Conservation (phyloP, 1,140 invertebrate genomes). For the Micrasema minimum region DNA sequence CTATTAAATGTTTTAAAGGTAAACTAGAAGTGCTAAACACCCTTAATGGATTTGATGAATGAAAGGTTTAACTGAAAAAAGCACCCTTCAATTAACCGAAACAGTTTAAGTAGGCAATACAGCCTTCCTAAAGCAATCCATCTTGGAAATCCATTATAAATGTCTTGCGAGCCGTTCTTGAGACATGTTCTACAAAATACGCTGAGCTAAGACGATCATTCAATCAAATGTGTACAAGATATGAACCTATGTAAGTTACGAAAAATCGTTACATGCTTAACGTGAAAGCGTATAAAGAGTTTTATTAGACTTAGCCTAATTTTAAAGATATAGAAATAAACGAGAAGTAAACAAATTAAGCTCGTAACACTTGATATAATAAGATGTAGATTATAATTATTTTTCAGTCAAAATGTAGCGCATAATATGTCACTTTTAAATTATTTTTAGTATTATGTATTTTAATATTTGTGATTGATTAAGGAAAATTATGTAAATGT, state of each 20-base stretch:
- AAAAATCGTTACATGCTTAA: background rate
- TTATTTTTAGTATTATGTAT: no score
- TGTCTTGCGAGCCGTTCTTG: background rate
- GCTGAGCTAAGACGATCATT: constrained; percentile 12
- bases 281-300: background rate
- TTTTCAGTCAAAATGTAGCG: background rate
- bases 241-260: background rate
- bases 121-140: constrained; percentile 10
- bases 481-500: no score
- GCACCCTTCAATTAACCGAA: constrained; percentile 19
- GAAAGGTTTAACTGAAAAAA: constrained; percentile 25
- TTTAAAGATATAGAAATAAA: background rate
- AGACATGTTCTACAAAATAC: constrained; percentile 24
- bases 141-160: constrained; percentile 32
- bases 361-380: background rate
- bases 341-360: background rate
- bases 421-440: no score
- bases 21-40: no score
- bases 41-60: constrained; percentile 20
- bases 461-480: no score
- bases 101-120: constrained; percentile 15
- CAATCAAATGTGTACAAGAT: constrained; percentile 3
- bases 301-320: background rate
- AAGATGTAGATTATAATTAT: background rate
- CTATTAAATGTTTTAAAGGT: no score